These are phyloP conservation scores for Diplodus sargus DNA, from an alignment of 2,797 vertebrate genomes.

Conservation along the genomic window DNA sequence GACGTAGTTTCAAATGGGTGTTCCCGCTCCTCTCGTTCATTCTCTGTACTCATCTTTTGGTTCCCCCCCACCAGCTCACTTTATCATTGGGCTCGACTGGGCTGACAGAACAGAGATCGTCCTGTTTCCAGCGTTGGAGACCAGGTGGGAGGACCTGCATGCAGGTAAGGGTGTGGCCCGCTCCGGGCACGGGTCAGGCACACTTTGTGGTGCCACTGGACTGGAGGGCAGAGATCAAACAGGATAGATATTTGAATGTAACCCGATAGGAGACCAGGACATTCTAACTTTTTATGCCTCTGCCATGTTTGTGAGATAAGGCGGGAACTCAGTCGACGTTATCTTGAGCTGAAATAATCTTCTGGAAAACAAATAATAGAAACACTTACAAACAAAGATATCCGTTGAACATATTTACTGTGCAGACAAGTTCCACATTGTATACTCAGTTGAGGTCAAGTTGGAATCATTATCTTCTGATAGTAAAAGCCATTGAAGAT, in stretches of 20 bases:
- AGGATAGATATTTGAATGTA: constrained; percentile 9
- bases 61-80: constrained; percentile 60
- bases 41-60: constrained; percentile 19
- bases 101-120: constrained; percentile 52
- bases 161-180: constrained; percentile 82
- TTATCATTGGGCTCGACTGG: constrained; percentile 47
- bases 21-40: constrained; percentile 67
- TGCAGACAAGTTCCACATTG: background rate
- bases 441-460: background rate
- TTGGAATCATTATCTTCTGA: background rate
- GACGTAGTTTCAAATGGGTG: constrained; percentile 82
- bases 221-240: constrained; percentile 29
- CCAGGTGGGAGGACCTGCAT: constrained; percentile 80
- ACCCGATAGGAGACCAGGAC: background rate
- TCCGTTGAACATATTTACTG: background rate
- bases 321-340: background rate
- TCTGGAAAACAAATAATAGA: background rate
- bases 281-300: background rate
- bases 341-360: background rate
- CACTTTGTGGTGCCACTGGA: background rate
- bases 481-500: too few relatives aligned
- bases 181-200: constrained; percentile 14
- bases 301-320: background rate
- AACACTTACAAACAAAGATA: background rate
- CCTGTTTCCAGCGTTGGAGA: constrained; percentile 65